phyloP scores from a whole-genome alignment of 2,797 vertebrate genomes.

The Chaunax sp. region DNA sequence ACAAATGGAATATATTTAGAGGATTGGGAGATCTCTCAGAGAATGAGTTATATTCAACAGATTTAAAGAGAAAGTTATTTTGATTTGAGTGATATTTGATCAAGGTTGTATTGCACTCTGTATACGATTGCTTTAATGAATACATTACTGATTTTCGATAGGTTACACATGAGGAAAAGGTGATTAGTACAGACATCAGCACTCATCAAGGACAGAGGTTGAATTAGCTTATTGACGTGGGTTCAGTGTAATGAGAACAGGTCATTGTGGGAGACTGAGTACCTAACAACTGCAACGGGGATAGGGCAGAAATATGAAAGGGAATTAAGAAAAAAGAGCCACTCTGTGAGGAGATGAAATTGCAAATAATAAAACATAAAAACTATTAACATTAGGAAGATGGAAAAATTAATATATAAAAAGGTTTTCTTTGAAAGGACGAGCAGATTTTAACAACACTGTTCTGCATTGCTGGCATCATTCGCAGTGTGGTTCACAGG shows the following conservation, averaged over 20 bases:
- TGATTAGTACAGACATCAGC: slow-evolving; percentile 70
- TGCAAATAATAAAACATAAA: slow-evolving; percentile 47
- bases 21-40: too few species aligned
- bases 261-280: slow-evolving; percentile 55
- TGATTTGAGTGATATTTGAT: slow-evolving; percentile 51
- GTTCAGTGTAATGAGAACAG: slow-evolving; percentile 46
- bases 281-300: slow-evolving; percentile 46
- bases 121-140: slow-evolving; percentile 60
- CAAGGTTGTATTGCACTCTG: slow-evolving; percentile 46
- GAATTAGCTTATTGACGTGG: slow-evolving; percentile 64
- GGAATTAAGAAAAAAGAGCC: slow-evolving; percentile 42
- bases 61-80: slow-evolving; percentile 4
- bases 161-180: slow-evolving; percentile 56
- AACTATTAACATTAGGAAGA: slow-evolving; percentile 48
- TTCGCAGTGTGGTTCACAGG: slow-evolving; percentile 51
- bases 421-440: slow-evolving; percentile 35
- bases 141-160: slow-evolving; percentile 67
- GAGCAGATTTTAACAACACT: slow-evolving; percentile 52
- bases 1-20: too few species aligned
- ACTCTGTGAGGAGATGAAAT: slow-evolving; percentile 51
- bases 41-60: neutral
- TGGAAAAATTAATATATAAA: slow-evolving; percentile 34
- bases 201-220: slow-evolving; percentile 52
- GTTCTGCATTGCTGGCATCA: slow-evolving; percentile 56
- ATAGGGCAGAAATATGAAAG: slow-evolving; percentile 41